A percentile compares a stretch with the other conserved stretches of the same genome.
Conservation (phyloP, 2,888 invertebrate genomes). For the Stictocephala bisonia region DNA sequence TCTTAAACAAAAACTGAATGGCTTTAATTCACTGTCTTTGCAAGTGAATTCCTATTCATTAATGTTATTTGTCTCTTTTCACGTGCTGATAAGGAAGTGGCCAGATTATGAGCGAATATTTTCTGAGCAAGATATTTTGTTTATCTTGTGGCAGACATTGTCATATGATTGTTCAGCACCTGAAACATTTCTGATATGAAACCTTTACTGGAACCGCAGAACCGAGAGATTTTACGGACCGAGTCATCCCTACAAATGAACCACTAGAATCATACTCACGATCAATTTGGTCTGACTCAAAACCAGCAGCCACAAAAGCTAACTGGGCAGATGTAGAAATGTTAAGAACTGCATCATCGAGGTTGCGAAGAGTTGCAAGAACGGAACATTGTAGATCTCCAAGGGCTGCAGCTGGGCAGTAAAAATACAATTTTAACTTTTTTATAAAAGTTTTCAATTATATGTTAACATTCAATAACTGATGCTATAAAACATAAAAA, state of each 20-base stretch:
- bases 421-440: background rate
- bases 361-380: constrained; percentile 75
- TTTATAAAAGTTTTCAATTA: background rate
- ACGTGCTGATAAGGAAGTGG: too few relatives aligned
- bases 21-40: too few relatives aligned
- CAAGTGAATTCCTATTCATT: too few relatives aligned
- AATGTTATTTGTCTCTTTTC: too few relatives aligned
- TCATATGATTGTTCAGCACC: too few relatives aligned
- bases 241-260: background rate
- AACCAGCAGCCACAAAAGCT: constrained; percentile 74
- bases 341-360: constrained; percentile 79
- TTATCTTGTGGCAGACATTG: too few relatives aligned
- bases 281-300: constrained; percentile 66
- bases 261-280: constrained; percentile 42
- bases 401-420: constrained; percentile 72
- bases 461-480: too few relatives aligned
- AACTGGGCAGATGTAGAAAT: constrained; percentile 91
- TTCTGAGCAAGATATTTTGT: too few relatives aligned
- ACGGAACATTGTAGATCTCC: constrained; percentile 91
- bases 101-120: too few relatives aligned
- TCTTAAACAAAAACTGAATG: too few relatives aligned
- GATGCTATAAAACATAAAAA: too few relatives aligned
- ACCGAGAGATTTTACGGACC: too few relatives aligned
- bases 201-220: background rate
- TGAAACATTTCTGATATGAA: background rate